These are phyloP conservation scores for Lycaena phlaeas DNA, from an alignment of 2,888 invertebrate species.

Conservation along the genomic window DNA sequence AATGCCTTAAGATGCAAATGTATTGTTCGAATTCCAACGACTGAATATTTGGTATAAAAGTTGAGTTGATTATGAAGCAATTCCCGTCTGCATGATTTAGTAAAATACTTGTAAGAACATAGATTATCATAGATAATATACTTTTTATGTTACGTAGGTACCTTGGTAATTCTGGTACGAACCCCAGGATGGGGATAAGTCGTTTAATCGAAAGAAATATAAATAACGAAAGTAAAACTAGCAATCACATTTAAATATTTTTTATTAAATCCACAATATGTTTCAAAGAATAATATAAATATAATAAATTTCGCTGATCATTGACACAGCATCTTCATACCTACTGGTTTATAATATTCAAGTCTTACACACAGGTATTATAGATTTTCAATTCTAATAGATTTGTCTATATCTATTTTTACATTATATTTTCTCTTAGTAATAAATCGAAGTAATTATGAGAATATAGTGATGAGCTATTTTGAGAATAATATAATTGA, in stretches of 20 bases:
- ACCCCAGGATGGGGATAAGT: slow-evolving; percentile 22
- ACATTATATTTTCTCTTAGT: background rate
- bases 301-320: slow-evolving; percentile 60
- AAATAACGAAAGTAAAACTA: slow-evolving; percentile 38
- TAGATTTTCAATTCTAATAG: slow-evolving; percentile 5
- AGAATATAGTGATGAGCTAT: slow-evolving; percentile 2
- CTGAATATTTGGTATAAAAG: too few species aligned
- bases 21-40: too few species aligned
- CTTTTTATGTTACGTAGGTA: too few species aligned
- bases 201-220: too few species aligned
- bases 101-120: too few species aligned
- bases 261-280: slow-evolving; percentile 71
- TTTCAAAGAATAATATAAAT: slow-evolving; percentile 72
- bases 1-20: too few species aligned
- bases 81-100: too few species aligned
- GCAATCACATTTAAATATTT: slow-evolving; percentile 52
- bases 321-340: slow-evolving; percentile 46
- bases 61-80: too few species aligned
- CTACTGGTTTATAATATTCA: slow-evolving; percentile 19
- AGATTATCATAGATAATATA: too few species aligned
- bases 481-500: background rate
- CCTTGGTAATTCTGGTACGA: too few species aligned
- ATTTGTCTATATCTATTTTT: slow-evolving; percentile 1
- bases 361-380: slow-evolving; percentile 3
- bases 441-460: background rate